A percentile compares a stretch with the other conserved stretches of the same genome.
Evolutionary conservation across 2,888 invertebrate species (phyloP).

Genomic region (Harpalus rufipes): DNA sequence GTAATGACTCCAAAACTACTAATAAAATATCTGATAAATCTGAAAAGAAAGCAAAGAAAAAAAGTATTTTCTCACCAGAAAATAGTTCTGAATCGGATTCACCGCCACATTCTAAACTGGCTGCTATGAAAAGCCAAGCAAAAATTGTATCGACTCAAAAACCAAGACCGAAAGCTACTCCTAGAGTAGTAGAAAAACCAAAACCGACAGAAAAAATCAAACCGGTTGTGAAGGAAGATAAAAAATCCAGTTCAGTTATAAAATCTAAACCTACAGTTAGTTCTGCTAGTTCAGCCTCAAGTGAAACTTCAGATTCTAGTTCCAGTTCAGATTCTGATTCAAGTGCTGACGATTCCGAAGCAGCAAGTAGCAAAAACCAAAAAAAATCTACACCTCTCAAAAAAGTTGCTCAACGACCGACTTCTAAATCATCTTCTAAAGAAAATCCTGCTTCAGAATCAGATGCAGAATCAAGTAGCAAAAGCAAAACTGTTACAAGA

Average conservation of each 20-base stretch:
- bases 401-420: constrained; percentile 72
- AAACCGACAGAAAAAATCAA: constrained; percentile 78
- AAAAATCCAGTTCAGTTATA: constrained; percentile 74
- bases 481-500: constrained; percentile 78
- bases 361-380: constrained; percentile 71
- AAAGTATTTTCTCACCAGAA: constrained; percentile 91
- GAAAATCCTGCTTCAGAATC: constrained; percentile 73
- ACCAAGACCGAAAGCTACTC: constrained; percentile 75
- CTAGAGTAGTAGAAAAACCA: constrained; percentile 74
- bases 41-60: constrained; percentile 80
- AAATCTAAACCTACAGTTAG: constrained; percentile 83
- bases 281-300: constrained; percentile 76
- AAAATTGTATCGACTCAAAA: constrained; percentile 74
- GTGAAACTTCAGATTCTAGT: constrained; percentile 72
- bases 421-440: constrained; percentile 68
- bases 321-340: constrained; percentile 75
- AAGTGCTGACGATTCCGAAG: constrained; percentile 73
- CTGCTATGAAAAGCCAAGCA: constrained; percentile 75
- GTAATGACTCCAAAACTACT: constrained; percentile 70
- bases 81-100: constrained; percentile 84
- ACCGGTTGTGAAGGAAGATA: constrained; percentile 74
- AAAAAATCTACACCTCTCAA: constrained; percentile 74
- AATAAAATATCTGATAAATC: constrained; percentile 68
- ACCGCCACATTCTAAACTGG: constrained; percentile 76
- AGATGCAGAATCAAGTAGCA: constrained; percentile 72